Conservation (phyloP, 2,888 invertebrate species). For the Melitaea athalia region DNA sequence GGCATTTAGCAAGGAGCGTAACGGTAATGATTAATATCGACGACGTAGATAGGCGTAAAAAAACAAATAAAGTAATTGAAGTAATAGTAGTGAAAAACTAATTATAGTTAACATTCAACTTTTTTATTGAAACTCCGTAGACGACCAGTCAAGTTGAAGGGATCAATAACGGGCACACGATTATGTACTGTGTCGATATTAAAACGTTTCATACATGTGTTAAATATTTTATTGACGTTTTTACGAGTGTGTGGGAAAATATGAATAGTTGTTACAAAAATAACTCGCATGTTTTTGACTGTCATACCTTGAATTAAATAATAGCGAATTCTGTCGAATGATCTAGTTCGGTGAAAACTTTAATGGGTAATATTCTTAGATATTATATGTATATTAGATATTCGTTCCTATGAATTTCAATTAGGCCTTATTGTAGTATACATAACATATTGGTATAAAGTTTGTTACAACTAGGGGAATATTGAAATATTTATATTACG, state of each 20-base stretch:
- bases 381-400: too few species aligned
- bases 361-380: neutral
- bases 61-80: neutral
- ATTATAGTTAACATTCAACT: neutral
- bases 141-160: conserved; percentile 16
- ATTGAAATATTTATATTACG: neutral
- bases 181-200: conserved; percentile 38
- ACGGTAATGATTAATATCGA: too few species aligned
- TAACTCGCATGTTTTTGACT: neutral
- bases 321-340: neutral
- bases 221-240: conserved; percentile 14
- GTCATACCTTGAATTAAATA: neutral
- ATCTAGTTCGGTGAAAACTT: neutral
- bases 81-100: neutral
- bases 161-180: conserved; percentile 32
- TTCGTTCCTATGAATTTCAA: neutral
- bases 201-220: conserved; percentile 24
- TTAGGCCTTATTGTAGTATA: neutral
- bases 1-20: too few species aligned
- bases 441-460: neutral
- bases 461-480: neutral
- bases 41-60: too few species aligned
- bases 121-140: conserved; percentile 7
- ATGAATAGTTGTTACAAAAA: neutral
- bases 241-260: conserved; percentile 1